phyloP scores from a whole-genome alignment of 2,797 vertebrate species.

The Acanthiza pusilla region DNA sequence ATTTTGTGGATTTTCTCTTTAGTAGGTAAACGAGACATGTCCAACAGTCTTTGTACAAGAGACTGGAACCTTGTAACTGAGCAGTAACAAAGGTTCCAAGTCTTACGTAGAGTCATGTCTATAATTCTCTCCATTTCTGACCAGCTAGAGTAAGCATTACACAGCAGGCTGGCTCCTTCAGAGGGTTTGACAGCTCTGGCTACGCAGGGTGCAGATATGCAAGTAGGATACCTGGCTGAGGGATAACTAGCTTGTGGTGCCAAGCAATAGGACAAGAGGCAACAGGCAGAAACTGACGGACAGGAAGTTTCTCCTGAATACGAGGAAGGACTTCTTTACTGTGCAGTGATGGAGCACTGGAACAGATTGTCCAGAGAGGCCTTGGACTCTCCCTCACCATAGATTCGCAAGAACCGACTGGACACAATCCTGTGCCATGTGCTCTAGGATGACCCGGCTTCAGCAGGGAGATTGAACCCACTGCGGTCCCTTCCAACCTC shows the following conservation, averaged over 20 bases:
- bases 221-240: not conserved
- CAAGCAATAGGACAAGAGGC: not conserved
- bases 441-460: not conserved
- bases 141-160: not conserved
- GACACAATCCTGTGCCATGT: too few species aligned
- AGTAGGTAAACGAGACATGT: not conserved
- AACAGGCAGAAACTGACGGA: not conserved
- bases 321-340: not conserved
- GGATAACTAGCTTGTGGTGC: not conserved
- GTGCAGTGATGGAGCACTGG: not conserved
- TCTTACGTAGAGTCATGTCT: not conserved
- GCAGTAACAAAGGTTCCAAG: not conserved
- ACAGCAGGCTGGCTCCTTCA: not conserved
- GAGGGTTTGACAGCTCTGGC: not conserved
- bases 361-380: not conserved
- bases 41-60: not conserved
- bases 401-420: not conserved
- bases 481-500: not conserved
- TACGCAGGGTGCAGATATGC: accelerated
- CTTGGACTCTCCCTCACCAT: too few species aligned
- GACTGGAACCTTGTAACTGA: not conserved
- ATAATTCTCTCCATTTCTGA: not conserved
- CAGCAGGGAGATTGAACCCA: not conserved
- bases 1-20: not conserved
- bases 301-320: not conserved